phyloP scores from a whole-genome alignment of 2,113 vertebrate species.

The Pavo muticus region DNA sequence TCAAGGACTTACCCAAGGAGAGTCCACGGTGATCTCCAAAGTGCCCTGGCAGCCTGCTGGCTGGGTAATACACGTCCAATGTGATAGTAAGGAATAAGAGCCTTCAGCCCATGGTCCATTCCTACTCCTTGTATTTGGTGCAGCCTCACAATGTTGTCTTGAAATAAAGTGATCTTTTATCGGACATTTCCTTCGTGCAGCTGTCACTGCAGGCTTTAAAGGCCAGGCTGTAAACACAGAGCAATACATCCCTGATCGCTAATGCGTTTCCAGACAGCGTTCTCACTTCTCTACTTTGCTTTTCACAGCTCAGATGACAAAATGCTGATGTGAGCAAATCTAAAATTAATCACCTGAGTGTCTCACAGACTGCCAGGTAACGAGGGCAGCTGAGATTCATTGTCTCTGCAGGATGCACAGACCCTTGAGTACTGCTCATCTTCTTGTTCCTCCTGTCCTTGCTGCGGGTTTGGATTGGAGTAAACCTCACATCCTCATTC shows the following conservation, averaged over 20 bases:
- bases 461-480: not conserved
- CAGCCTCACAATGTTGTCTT: not conserved
- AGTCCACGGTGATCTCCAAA: not conserved
- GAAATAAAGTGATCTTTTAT: not conserved
- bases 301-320: not conserved
- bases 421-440: not conserved
- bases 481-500: not conserved
- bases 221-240: conserved; percentile 18
- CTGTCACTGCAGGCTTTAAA: not conserved
- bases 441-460: not conserved
- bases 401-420: not conserved
- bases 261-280: conserved; percentile 3
- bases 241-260: not conserved
- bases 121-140: not conserved
- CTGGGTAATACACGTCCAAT: not conserved
- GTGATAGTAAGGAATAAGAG: not conserved
- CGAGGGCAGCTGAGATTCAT: not conserved
- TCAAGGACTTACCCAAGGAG: conserved; percentile 5
- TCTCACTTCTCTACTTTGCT: conserved; percentile 15
- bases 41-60: not conserved
- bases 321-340: conserved; percentile 48
- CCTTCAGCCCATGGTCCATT: not conserved
- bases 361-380: conserved; percentile 25
- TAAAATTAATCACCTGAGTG: conserved; percentile 41
- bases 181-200: not conserved